Evolutionary conservation across 2,888 invertebrate genomes (phyloP).

Genomic region (Macrosoma leucophasiata): DNA sequence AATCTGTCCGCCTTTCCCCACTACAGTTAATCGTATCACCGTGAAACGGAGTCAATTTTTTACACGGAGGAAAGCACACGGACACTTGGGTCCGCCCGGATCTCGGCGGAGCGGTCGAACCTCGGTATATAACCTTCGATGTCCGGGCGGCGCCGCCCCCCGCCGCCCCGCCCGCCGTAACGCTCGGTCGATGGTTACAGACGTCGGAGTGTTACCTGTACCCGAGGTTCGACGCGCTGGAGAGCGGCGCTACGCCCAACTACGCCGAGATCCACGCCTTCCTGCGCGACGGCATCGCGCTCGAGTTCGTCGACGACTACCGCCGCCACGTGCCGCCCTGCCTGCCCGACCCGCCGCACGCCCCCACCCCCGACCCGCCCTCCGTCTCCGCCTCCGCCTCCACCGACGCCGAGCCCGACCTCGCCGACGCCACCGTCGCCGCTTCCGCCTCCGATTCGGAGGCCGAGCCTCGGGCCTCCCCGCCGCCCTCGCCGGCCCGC

Average conservation of each 20-base stretch:
- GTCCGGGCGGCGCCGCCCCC: slow-evolving; percentile 6
- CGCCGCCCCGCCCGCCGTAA: slow-evolving; percentile 8
- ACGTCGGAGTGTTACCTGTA: slow-evolving; percentile 60
- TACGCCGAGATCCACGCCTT: slow-evolving; percentile 52
- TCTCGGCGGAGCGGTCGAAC: slow-evolving; percentile 5
- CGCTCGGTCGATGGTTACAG: slow-evolving; percentile 41
- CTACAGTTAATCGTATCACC: too few relatives aligned
- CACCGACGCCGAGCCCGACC: slow-evolving; percentile 7
- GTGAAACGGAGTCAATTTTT: too few relatives aligned
- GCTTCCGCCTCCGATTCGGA: not conserved
- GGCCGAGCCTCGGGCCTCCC: not conserved
- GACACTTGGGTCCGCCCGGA: too few relatives aligned
- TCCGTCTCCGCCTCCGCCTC: slow-evolving; percentile 8
- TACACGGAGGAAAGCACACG: too few relatives aligned
- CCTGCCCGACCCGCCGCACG: slow-evolving; percentile 26
- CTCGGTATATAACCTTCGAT: slow-evolving; percentile 18
- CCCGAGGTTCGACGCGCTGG: slow-evolving; percentile 72
- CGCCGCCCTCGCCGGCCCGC: slow-evolving; percentile 1
- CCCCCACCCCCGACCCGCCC: slow-evolving; percentile 10
- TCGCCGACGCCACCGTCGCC: slow-evolving; percentile 2
- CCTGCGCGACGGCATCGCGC: slow-evolving; percentile 59
- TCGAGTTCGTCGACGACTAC: slow-evolving; percentile 57
- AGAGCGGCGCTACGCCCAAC: slow-evolving; percentile 62
- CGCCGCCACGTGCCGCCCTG: slow-evolving; percentile 51
- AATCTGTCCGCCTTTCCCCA: too few relatives aligned